Conservation (phyloP, 1,140 invertebrate species). For the Pogonomyrmex californicus region DNA sequence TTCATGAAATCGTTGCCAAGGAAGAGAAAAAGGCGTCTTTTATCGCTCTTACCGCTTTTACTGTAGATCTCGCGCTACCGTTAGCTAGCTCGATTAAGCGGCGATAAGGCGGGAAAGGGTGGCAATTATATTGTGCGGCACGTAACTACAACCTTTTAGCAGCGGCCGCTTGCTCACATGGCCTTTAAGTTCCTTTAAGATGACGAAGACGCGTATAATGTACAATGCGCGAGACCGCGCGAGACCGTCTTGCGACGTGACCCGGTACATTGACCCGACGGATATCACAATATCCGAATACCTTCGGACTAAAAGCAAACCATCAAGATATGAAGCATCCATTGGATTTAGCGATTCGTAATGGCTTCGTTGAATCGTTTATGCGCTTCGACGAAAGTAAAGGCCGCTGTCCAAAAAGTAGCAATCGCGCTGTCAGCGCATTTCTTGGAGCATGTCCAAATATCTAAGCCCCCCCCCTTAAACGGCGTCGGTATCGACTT, state of each 20-base stretch:
- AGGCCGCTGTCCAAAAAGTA: constrained; percentile 29
- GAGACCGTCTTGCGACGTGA: constrained; percentile 12
- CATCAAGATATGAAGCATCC: constrained; percentile 37
- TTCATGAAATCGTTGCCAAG: constrained; percentile 17
- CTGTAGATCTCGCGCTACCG: constrained; percentile 39
- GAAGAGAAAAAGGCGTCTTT: constrained; percentile 10
- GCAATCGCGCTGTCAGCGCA: constrained; percentile 9
- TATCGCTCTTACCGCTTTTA: constrained; percentile 32
- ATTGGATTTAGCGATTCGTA: constrained; percentile 26
- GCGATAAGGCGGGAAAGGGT: constrained; percentile 53
- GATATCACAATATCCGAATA: constrained; percentile 33
- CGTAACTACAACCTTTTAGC: constrained; percentile 52
- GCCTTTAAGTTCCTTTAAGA: constrained; percentile 58
- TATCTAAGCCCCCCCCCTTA: constrained; percentile 15
- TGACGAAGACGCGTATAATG: constrained; percentile 57
- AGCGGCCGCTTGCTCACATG: constrained; percentile 26
- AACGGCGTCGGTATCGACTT: neutral
- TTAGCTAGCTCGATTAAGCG: constrained; percentile 59
- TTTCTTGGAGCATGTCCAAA: constrained; percentile 34
- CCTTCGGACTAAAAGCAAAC: constrained; percentile 49
- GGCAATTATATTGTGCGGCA: constrained; percentile 54
- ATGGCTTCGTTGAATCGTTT: constrained; percentile 58
- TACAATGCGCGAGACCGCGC: constrained; percentile 39
- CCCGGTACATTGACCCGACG: constrained; percentile 43
- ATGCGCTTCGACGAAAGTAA: constrained; percentile 32